Evolutionary conservation across 2,113 vertebrate species (phyloP).

Genomic region (Panurus biarmicus): DNA sequence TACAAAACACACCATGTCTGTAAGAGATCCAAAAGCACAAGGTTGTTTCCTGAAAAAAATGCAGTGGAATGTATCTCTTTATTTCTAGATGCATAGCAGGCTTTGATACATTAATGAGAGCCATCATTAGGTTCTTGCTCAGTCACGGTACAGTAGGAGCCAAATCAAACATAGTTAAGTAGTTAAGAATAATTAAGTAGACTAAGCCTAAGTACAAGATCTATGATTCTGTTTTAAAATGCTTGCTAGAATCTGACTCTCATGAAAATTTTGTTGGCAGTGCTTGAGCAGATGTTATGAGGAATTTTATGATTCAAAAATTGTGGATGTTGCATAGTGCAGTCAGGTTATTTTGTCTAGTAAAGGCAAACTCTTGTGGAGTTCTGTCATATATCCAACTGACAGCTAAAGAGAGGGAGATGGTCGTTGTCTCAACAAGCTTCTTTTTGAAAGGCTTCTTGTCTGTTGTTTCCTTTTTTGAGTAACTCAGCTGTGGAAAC

Average conservation of each 20-base stretch:
- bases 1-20: background rate
- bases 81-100: background rate
- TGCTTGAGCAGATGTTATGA: background rate
- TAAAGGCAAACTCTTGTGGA: background rate
- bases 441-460: background rate
- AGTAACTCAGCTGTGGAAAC: background rate
- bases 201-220: background rate
- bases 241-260: background rate
- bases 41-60: background rate
- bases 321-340: background rate
- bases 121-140: background rate
- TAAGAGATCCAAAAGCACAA: background rate
- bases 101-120: background rate
- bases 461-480: background rate
- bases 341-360: background rate
- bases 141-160: accelerated
- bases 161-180: background rate
- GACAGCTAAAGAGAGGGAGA: background rate
- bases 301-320: background rate
- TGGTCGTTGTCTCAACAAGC: background rate
- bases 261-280: background rate
- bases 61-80: background rate
- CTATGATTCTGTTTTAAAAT: background rate
- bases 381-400: background rate
- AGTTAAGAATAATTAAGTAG: background rate